These are phyloP conservation scores for Temnopleurus reevesii DNA, from an alignment of 53 echinoderm and acorn worm genomes.

Conservation along the genomic window DNA sequence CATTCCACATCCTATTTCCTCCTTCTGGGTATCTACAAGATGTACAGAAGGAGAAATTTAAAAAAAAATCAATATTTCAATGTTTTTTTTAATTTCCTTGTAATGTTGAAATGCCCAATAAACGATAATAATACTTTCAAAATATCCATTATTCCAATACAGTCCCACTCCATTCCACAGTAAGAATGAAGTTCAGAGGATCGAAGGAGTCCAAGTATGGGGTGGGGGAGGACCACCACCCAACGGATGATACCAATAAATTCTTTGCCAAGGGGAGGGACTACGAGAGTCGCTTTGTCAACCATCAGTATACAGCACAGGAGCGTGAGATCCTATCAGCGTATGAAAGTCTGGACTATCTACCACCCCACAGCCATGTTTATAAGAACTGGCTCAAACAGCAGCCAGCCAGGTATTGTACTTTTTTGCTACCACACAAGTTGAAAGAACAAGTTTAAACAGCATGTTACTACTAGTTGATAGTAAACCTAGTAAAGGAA, in stretches of 20 bases:
- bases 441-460: too few species aligned
- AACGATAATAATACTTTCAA: neutral
- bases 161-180: neutral
- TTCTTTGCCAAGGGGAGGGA: conserved; percentile 98
- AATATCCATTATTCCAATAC: neutral
- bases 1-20: too few species aligned
- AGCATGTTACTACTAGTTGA: too few species aligned
- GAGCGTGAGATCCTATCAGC: conserved; percentile 82
- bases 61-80: too few species aligned
- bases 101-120: too few species aligned
- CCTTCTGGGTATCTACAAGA: too few species aligned
- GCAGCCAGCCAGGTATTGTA: conserved; percentile 88
- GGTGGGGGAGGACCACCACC: conserved; percentile 69
- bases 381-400: conserved; percentile 96
- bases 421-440: too few species aligned
- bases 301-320: conserved; percentile 92
- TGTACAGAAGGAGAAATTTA: too few species aligned
- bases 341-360: conserved; percentile 95
- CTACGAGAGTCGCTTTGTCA: conserved; percentile 93
- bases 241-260: conserved; percentile 86
- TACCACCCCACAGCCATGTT: conserved; percentile 96
- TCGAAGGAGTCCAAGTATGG: conserved; percentile 24
- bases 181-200: conserved; percentile 27
- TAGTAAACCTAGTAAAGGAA: too few species aligned
- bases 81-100: too few species aligned